These are phyloP conservation scores for Anguilla rostrata DNA, from an alignment of 2,113 vertebrate genomes.

Conservation along the genomic window DNA sequence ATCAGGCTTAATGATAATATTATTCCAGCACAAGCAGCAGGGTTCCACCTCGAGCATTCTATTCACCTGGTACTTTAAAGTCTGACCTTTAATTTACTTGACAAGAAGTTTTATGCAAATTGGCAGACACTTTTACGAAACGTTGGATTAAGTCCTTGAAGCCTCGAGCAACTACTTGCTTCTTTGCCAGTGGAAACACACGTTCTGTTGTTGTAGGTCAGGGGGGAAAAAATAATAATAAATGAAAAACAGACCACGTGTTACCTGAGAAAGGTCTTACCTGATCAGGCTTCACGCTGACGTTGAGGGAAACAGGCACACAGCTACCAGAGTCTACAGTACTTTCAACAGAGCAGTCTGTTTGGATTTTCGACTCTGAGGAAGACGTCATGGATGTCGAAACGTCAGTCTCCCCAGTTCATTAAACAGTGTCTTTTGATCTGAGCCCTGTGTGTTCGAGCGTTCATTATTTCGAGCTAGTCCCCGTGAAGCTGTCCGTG, in stretches of 20 bases:
- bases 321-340: background rate
- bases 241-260: background rate
- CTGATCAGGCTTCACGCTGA: background rate
- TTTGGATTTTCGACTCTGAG: no score
- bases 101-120: background rate
- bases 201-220: background rate
- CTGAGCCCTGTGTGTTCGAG: no score
- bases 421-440: no score
- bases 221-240: no score
- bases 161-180: background rate
- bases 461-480: no score
- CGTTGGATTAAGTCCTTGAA: background rate
- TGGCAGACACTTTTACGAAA: background rate
- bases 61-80: background rate
- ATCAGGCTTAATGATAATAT: background rate
- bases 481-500: no score
- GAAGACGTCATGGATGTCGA: no score
- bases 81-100: background rate
- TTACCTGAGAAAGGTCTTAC: background rate
- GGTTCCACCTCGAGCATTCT: background rate
- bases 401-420: no score
- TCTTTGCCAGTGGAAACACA: background rate
- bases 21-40: background rate
- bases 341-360: background rate
- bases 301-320: background rate